These are phyloP conservation scores for Petromus typicus DNA, from an alignment of 2,113 vertebrate genomes.

Conservation along the genomic window DNA sequence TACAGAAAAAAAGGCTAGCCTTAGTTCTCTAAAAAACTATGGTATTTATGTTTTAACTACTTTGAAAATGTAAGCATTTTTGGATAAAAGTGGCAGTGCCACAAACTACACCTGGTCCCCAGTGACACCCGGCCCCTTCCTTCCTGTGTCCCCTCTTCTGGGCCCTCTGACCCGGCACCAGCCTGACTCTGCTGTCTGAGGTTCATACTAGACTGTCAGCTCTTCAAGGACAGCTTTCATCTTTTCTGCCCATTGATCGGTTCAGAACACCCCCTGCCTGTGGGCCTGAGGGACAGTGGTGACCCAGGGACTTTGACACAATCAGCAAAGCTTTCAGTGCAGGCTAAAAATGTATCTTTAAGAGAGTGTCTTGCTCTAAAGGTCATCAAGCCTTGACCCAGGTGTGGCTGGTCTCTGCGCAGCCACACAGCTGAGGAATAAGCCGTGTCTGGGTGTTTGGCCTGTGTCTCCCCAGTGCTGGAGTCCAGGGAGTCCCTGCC, in stretches of 20 bases:
- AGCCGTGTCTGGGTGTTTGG: neutral
- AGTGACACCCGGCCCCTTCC: neutral
- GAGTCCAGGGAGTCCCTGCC: neutral
- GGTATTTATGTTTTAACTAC: neutral
- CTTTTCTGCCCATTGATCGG: neutral
- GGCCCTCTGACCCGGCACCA: neutral
- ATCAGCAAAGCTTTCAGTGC: neutral
- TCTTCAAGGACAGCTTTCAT: neutral
- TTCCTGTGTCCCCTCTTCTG: too few relatives aligned
- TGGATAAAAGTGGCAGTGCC: neutral
- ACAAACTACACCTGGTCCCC: rapidly evolving
- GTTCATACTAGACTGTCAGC: neutral
- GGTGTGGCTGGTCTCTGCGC: neutral
- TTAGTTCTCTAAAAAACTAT: neutral
- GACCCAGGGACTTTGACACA: neutral
- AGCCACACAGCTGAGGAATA: neutral
- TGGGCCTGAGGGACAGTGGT: rapidly evolving
- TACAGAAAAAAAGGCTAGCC: neutral
- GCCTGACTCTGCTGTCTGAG: neutral
- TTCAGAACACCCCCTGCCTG: neutral
- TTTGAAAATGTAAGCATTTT: neutral
- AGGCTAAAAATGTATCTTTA: neutral
- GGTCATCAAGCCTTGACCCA: neutral
- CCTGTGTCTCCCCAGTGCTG: neutral
- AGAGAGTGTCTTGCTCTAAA: neutral